A percentile compares a stretch with the other conserved stretches of the same genome.
Conservation (phyloP, 1,140 invertebrate genomes). For the Chlorops oryzae region DNA sequence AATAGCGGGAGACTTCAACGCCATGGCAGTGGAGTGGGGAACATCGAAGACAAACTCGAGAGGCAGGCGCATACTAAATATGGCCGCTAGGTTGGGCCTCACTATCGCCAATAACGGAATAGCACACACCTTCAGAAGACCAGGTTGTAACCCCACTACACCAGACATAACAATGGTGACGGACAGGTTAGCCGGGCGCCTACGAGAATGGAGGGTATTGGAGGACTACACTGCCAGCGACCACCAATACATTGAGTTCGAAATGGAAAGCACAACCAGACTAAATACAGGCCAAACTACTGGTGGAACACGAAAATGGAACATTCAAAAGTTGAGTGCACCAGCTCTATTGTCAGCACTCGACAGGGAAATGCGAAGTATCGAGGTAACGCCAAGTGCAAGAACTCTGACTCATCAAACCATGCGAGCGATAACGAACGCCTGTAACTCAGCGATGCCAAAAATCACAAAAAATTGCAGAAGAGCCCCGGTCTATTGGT, state of each 20-base stretch:
- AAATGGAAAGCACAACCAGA: background rate
- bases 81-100: conserved; percentile 18
- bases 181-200: background rate
- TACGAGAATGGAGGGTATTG: conserved; percentile 1
- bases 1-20: conserved; percentile 24
- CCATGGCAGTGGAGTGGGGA: conserved; percentile 22
- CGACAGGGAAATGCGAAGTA: too few species aligned
- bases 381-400: too few species aligned
- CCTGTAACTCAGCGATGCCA: conserved; percentile 3
- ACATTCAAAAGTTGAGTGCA: too few species aligned
- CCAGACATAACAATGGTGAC: conserved; percentile 3
- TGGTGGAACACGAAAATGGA: conserved; percentile 4
- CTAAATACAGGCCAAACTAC: background rate
- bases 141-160: background rate
- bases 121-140: background rate
- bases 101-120: conserved; percentile 12
- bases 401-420: too few species aligned
- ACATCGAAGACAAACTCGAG: conserved; percentile 13
- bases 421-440: too few species aligned
- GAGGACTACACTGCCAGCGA: conserved; percentile 6
- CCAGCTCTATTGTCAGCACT: too few species aligned
- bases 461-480: background rate
- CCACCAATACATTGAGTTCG: conserved; percentile 5
- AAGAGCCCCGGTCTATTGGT: too few species aligned
- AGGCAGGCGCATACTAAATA: conserved; percentile 18